Percentiles rank a stretch among this genome's conserved stretches.
phyloP scores from a whole-genome alignment of 2,113 vertebrate genomes.

The Myodes glareolus region DNA sequence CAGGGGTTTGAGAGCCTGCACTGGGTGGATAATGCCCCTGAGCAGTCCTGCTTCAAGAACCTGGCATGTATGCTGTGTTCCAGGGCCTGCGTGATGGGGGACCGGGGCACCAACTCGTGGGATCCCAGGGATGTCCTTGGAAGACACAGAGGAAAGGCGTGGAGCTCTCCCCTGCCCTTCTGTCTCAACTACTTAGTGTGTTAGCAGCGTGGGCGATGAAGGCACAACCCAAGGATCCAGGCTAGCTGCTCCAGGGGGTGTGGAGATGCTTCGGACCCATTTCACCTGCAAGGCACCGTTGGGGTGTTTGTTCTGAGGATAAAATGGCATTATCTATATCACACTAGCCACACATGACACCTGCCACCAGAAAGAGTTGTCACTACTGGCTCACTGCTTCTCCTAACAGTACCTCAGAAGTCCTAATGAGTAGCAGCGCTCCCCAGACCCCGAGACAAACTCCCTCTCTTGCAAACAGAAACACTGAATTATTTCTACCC shows the following conservation, averaged over 20 bases:
- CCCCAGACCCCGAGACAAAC: background rate
- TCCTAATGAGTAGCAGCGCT: background rate
- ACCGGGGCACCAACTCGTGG: background rate
- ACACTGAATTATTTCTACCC: background rate
- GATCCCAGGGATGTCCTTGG: background rate
- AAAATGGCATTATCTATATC: background rate
- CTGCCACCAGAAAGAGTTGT: background rate
- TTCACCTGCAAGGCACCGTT: background rate
- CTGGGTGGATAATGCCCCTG: rapidly evolving
- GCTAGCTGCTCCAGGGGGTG: rapidly evolving
- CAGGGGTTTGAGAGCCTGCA: background rate
- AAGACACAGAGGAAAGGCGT: rapidly evolving
- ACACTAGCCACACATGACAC: rapidly evolving
- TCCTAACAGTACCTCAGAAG: rapidly evolving
- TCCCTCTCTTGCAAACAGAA: background rate
- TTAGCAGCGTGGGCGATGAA: rapidly evolving
- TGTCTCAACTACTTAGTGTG: rapidly evolving
- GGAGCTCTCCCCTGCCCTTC: rapidly evolving
- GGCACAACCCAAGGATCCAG: background rate
- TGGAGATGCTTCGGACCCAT: background rate
- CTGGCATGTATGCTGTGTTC: background rate
- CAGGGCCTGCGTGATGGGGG: background rate
- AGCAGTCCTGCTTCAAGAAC: background rate
- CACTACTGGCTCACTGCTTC: rapidly evolving
- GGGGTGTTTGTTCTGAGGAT: background rate